A percentile compares a stretch with the other conserved stretches of the same genome.
These are phyloP conservation scores for Crossaster papposus DNA, from an alignment of 53 echinoderm and acorn worm species.

Conservation along the genomic window DNA sequence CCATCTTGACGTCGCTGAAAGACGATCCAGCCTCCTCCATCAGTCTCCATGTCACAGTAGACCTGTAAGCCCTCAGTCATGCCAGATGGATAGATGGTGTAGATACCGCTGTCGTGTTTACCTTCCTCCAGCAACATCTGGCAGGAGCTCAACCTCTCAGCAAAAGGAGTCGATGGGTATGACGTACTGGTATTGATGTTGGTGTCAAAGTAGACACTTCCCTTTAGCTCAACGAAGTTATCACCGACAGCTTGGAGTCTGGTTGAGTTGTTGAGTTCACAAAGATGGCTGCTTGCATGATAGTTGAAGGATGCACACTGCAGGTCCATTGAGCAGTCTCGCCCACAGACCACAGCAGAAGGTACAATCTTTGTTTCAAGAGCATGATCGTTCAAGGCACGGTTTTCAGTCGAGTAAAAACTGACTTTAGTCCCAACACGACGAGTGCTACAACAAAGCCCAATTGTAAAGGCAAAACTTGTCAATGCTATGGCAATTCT, in stretches of 20 bases:
- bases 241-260: not conserved
- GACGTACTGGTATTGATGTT: not conserved
- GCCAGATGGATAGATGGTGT: slow-evolving; percentile 25
- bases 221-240: not conserved
- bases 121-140: slow-evolving; percentile 22
- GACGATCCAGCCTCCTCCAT: slow-evolving; percentile 34
- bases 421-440: not conserved
- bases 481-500: no score
- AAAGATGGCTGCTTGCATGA: not conserved
- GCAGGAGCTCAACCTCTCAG: not conserved
- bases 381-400: not conserved
- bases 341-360: slow-evolving; percentile 30
- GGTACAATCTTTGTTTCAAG: not conserved
- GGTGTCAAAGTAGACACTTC: not conserved
- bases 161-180: not conserved
- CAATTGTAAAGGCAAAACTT: no score
- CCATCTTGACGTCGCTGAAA: slow-evolving; percentile 38
- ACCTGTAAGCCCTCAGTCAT: not conserved
- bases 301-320: slow-evolving; percentile 18
- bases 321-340: not conserved
- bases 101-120: slow-evolving; percentile 1
- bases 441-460: not conserved
- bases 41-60: slow-evolving; percentile 38
- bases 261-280: not conserved
- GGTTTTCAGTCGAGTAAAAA: not conserved